phyloP scores from a whole-genome alignment of 2,888 invertebrate species.

The Deladenus siricidicola region DNA sequence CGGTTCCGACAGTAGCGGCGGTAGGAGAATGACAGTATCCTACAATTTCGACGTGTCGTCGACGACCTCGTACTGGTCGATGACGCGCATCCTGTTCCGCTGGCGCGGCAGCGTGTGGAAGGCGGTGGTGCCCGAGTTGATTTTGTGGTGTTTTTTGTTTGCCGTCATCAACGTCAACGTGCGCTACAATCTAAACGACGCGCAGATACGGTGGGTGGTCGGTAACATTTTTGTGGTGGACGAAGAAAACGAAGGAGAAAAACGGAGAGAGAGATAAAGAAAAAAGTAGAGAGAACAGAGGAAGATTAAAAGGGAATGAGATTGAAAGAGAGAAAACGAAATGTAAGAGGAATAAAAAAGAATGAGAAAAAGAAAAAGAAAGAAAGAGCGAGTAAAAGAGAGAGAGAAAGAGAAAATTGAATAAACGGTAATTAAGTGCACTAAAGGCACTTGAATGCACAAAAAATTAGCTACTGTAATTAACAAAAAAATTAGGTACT shows the following conservation, averaged over 20 bases:
- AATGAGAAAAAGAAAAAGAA: no score
- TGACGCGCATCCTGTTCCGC: slow-evolving; percentile 36
- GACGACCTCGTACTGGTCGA: slow-evolving; percentile 32
- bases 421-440: no score
- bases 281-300: no score
- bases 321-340: no score
- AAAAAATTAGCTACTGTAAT: not conserved
- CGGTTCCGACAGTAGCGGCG: no score
- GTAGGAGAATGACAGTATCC: slow-evolving; percentile 42
- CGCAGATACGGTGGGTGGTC: slow-evolving; percentile 17
- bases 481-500: slow-evolving; percentile 25
- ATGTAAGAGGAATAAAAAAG: no score
- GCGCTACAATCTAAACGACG: slow-evolving; percentile 27
- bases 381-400: no score
- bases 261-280: no score
- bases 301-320: no score
- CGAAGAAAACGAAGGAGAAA: slow-evolving; percentile 3
- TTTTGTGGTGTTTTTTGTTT: slow-evolving; percentile 36
- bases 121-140: slow-evolving; percentile 38
- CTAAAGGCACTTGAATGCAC: slow-evolving; percentile 1
- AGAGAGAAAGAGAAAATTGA: no score
- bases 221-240: not conserved
- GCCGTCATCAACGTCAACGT: slow-evolving; percentile 32
- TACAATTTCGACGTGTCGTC: slow-evolving; percentile 44
- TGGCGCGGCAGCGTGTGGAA: slow-evolving; percentile 40